Evolutionary conservation across 2,888 invertebrate species (phyloP), one percentile per base, ranked within the genome.

Genomic region (Nebria brevicollis): DNA sequence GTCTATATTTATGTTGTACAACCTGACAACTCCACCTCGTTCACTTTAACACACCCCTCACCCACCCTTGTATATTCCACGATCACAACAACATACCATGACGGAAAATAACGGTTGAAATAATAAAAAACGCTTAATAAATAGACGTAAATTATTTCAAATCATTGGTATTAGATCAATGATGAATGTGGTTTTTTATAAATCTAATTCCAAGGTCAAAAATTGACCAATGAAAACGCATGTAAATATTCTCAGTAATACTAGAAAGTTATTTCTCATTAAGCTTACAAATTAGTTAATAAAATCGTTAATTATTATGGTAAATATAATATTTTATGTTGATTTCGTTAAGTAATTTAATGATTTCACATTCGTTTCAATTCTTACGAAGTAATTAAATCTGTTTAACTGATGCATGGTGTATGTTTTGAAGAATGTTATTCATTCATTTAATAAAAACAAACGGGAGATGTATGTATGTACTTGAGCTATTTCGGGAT

Each of bases 381-480:
- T 13, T 54, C 54, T 13, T 54, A 54, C 54, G 54, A 54, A 54
- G 54, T 43, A 43, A 8, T 43, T 43, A 43, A 43, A 43, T 43
- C 43, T 43, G 43, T 43, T 43, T 43, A 43, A 43, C 43, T 43
- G n/a, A n/a, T n/a, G n/a, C n/a, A n/a, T n/a, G n/a, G n/a, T n/a
- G 43, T 11, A 11, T 34, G 34, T 54, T 13, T 11, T 54, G 54
- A 54, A 13, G 54, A 54, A 54, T 8, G 7, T 54, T 54, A 64
- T 77, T 77, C 77, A 77, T 77, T 77, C 77, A 77, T 64, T 70
- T 77, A 77, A 72, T 77, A n/a, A 54, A 54, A 54, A 54, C 54
- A 54, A 54, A 54, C 26, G 72, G 34, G 20, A 64, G 77, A 72
- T 70, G 54, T 77, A 8, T 54, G 66, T 75, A 70, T 54, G 66